These are phyloP conservation scores for Diacarnus erythraeanus DNA, from an alignment of 37 sponge, comb jelly and placozoan genomes.

Conservation along the genomic window DNA sequence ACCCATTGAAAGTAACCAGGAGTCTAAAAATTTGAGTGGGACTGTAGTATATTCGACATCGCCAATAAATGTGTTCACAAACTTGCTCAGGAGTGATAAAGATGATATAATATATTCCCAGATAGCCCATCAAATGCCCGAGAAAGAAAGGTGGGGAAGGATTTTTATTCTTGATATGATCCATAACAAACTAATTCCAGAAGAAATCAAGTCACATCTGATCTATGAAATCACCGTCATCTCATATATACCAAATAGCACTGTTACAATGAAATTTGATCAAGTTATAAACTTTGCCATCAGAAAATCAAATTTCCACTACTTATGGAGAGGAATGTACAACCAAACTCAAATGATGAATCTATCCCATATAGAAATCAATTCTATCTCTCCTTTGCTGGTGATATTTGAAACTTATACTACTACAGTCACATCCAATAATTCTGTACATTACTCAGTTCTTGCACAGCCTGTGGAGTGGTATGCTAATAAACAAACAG, in stretches of 20 bases:
- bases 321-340: background rate
- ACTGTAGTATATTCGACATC: background rate
- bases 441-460: slow-evolving; percentile 5
- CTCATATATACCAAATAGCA: background rate
- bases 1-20: background rate
- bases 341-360: background rate
- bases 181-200: slow-evolving; percentile 3
- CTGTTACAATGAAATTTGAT: background rate
- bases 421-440: background rate
- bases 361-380: background rate
- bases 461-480: slow-evolving; percentile 18
- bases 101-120: slow-evolving; percentile 18
- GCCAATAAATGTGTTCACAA: slow-evolving; percentile 30
- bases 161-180: background rate
- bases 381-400: background rate
- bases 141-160: background rate
- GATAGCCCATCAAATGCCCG: slow-evolving; percentile 27
- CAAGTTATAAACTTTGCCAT: background rate
- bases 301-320: background rate
- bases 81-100: background rate
- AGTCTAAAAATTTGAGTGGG: background rate
- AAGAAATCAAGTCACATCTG: background rate
- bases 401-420: background rate
- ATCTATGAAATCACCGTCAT: background rate
- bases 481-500: slow-evolving; percentile 9